A percentile compares a stretch with the other conserved stretches of the same genome.
These are phyloP conservation scores for Araneus ventricosus DNA, from an alignment of 1,140 invertebrate species.

Conservation along the genomic window DNA sequence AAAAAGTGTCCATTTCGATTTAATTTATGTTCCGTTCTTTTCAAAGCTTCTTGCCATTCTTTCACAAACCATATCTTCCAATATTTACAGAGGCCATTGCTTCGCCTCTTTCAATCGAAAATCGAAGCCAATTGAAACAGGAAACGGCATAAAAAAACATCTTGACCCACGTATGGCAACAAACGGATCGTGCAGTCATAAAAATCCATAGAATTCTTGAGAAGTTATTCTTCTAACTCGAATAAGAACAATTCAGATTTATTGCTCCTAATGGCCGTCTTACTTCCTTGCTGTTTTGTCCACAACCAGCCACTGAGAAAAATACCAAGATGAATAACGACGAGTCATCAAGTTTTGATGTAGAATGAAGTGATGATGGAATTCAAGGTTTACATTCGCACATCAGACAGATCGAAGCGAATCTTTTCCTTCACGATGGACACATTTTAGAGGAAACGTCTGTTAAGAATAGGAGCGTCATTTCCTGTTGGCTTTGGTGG, in stretches of 20 bases:
- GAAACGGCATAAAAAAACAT: not conserved
- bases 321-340: not conserved
- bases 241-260: constrained; percentile 1
- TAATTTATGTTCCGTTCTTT: not conserved
- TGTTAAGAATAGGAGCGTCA: not conserved
- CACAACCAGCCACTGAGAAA: not conserved
- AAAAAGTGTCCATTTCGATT: not conserved
- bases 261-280: not conserved
- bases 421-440: not conserved
- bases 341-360: not conserved
- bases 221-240: not conserved
- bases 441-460: not conserved
- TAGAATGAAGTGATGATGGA: not conserved
- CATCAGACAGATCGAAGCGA: not conserved
- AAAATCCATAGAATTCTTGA: constrained; percentile 1
- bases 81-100: not conserved
- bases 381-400: not conserved
- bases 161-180: constrained; percentile 4
- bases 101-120: not conserved
- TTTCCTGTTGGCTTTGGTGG: not conserved
- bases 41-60: not conserved
- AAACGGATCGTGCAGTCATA: constrained; percentile 12
- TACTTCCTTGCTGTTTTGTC: constrained; percentile 7
- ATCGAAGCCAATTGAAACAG: not conserved
- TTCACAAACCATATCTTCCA: not conserved